Conservation (phyloP, 2,888 invertebrate species). For the Dasysyrphus albostriatus region DNA sequence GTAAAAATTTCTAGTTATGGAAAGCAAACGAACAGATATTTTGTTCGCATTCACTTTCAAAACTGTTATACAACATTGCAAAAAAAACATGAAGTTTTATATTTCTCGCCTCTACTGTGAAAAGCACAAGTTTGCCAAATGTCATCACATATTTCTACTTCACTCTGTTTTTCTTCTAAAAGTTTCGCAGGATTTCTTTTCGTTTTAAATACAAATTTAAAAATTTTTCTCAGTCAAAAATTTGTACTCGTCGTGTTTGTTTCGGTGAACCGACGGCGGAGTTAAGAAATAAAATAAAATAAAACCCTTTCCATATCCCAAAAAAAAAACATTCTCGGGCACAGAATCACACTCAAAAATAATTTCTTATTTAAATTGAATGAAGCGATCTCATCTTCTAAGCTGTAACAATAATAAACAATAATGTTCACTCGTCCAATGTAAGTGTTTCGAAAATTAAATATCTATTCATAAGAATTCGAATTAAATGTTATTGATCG, state of each 20-base stretch:
- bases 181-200: background rate
- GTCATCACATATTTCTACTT: slow-evolving; percentile 35
- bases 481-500: slow-evolving; percentile 57
- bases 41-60: too few relatives aligned
- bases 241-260: slow-evolving; percentile 75
- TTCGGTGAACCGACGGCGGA: slow-evolving; percentile 35
- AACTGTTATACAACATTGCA: background rate
- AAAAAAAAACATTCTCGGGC: slow-evolving; percentile 3
- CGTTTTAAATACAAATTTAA: slow-evolving; percentile 20
- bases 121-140: slow-evolving; percentile 12
- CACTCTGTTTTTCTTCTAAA: slow-evolving; percentile 42
- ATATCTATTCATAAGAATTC: slow-evolving; percentile 5
- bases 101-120: slow-evolving; percentile 19
- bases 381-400: slow-evolving; percentile 63
- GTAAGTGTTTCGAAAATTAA: slow-evolving; percentile 78
- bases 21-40: too few relatives aligned
- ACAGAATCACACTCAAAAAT: background rate
- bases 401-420: slow-evolving; percentile 52
- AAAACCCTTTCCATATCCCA: background rate
- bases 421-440: slow-evolving; percentile 82
- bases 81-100: background rate
- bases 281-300: background rate
- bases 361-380: slow-evolving; percentile 36
- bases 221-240: slow-evolving; percentile 75
- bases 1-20: too few relatives aligned